Conservation (phyloP, 2,888 invertebrate genomes). For the Trachelus tabidus region DNA sequence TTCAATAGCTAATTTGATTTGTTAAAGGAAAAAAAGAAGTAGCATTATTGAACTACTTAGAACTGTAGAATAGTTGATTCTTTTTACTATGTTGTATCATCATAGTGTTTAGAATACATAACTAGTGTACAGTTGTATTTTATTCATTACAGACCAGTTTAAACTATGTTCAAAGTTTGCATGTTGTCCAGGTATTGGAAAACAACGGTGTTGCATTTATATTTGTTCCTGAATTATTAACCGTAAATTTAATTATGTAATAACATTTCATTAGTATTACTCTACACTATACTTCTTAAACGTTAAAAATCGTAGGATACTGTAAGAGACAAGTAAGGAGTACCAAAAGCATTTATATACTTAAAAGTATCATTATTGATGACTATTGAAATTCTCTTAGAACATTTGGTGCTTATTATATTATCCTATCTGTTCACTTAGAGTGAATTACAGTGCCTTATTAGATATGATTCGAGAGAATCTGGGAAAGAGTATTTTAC, state of each 20-base stretch:
- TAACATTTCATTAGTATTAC: constrained; percentile 13
- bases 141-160: constrained; percentile 16
- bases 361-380: constrained; percentile 5
- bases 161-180: constrained; percentile 14
- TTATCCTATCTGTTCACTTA: constrained; percentile 36
- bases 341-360: constrained; percentile 37
- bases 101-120: background rate
- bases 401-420: constrained; percentile 27
- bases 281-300: background rate
- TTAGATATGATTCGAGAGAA: constrained; percentile 35
- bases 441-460: constrained; percentile 48
- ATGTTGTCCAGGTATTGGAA: constrained; percentile 22
- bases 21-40: background rate
- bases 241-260: constrained; percentile 34
- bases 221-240: constrained; percentile 44
- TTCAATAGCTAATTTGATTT: background rate
- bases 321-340: constrained; percentile 15
- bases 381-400: constrained; percentile 12
- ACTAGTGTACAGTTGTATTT: constrained; percentile 19
- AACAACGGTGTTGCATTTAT: constrained; percentile 39
- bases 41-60: background rate
- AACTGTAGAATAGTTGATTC: background rate
- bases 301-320: background rate
- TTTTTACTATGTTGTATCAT: background rate
- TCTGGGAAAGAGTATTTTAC: background rate